Base-by-base conservation (phyloP, 2,888 invertebrate species). In the Tetheella fluctuosa region DNA sequence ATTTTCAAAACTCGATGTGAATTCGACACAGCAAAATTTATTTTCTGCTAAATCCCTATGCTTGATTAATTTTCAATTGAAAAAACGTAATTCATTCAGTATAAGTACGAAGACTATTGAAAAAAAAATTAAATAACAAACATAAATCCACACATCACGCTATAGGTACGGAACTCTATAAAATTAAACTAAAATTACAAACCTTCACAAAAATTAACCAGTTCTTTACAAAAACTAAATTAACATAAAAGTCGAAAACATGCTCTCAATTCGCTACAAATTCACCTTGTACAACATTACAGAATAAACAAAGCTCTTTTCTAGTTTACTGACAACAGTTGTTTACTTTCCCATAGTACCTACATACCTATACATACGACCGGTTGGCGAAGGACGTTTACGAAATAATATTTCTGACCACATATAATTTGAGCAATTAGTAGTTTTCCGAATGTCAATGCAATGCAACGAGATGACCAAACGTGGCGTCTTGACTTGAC, bases 231-330 rank as follows among this genome's bases (percentile, higher is more conserved):
- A 17, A 48, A n/a, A 15, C 15, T 4, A n/a, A 10, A 48, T 48
- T 20, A 48, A 48, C 48, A 48, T 48, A 48, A 20, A 20, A 20
- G 10, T 2, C 17, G 20, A 48, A 48, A 1, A 8, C 48, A 48
- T 48, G 20, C 48, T 48, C 10, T 48, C 48, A 48, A 15, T 48
- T 48, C 48, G 48, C 54, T 39, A n/a, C 17, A 48, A 48, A 48
- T 20, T 48, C 20, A 48, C 48, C 48, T 48, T 48, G 48, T 48
- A 48, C 20, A 20, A 48, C n/a, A 48, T 17, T 10, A 42, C 42
- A 10, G 8, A 10, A 20, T 17, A 48, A 48, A 48, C 48, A 48
- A 48, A 48, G 2, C 48, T 20, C 48, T 20, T 48, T 8, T 48
- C 48, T 48, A 48, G 48, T 48, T 17, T 10, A 42, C 42, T 1